Percentiles rank a stretch among this genome's conserved stretches.
Conservation (phyloP, 2,888 invertebrate species). For the Gari tellinella region DNA sequence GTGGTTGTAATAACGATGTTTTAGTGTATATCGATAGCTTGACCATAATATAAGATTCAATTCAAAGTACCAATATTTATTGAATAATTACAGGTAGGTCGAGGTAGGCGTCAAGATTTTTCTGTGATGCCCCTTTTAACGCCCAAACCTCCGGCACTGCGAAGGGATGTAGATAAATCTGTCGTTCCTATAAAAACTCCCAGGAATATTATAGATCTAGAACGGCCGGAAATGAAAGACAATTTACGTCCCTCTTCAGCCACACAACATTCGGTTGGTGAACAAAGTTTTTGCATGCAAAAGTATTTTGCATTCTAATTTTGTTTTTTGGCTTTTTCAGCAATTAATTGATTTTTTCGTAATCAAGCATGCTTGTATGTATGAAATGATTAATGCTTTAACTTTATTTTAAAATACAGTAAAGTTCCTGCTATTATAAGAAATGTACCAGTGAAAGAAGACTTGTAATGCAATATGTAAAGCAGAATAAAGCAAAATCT, state of each 20-base stretch:
- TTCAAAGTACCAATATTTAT: too few species aligned
- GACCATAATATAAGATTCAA: too few species aligned
- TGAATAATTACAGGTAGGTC: constrained; percentile 37
- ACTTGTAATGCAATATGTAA: too few species aligned
- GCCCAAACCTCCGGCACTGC: constrained; percentile 34
- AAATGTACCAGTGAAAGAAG: too few species aligned
- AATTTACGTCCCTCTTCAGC: constrained; percentile 55
- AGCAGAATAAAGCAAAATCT: too few species aligned
- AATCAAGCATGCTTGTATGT: too few species aligned
- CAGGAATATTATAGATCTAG: constrained; percentile 48
- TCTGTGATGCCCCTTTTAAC: constrained; percentile 60
- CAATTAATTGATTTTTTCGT: not conserved
- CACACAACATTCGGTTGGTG: constrained; percentile 49
- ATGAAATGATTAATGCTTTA: too few species aligned
- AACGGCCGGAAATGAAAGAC: constrained; percentile 57
- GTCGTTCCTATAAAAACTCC: constrained; percentile 42
- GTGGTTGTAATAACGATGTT: too few species aligned
- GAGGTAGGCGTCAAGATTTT: constrained; percentile 48
- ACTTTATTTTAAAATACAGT: too few species aligned
- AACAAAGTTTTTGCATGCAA: not conserved
- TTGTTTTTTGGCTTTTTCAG: constrained; percentile 1
- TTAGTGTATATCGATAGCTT: too few species aligned
- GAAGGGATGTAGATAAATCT: constrained; percentile 31
- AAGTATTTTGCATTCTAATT: not conserved
- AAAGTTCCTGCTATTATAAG: too few species aligned